Conservation (phyloP, 2,113 vertebrate species). For the Cryptomyrus ogoouensis region DNA sequence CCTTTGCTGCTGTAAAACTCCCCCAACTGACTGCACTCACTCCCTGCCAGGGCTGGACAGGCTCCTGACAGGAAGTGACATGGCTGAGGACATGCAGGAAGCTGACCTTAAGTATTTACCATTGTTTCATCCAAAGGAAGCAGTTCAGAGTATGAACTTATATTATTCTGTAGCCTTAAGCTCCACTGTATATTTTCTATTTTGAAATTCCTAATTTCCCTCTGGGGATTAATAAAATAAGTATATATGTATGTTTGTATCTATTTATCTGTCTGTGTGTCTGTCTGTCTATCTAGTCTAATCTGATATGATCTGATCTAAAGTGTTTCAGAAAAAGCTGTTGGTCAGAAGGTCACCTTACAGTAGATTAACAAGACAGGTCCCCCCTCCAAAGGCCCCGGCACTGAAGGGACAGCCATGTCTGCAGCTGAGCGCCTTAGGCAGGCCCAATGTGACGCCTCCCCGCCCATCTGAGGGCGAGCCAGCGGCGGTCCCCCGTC, state of each 20-base stretch:
- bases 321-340: background rate
- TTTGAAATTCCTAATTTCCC: background rate
- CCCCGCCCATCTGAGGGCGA: conserved; percentile 23
- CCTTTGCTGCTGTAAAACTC: background rate
- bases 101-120: background rate
- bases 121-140: background rate
- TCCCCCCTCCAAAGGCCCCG: background rate
- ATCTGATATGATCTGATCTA: background rate
- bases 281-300: background rate
- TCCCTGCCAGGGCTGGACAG: background rate
- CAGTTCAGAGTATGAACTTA: background rate
- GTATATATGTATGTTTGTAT: background rate
- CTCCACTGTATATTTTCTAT: background rate
- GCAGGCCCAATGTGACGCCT: background rate
- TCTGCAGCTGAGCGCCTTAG: background rate
- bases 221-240: background rate
- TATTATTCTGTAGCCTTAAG: background rate
- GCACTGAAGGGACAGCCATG: background rate
- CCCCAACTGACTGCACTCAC: background rate
- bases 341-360: background rate
- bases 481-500: conserved; percentile 35
- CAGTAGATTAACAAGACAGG: background rate
- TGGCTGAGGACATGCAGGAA: background rate
- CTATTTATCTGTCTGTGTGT: background rate
- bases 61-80: background rate